Evolutionary conservation across 2,113 vertebrate species (phyloP), one percentile per base, ranked within the genome.

Genomic region (Oostethus manadensis): DNA sequence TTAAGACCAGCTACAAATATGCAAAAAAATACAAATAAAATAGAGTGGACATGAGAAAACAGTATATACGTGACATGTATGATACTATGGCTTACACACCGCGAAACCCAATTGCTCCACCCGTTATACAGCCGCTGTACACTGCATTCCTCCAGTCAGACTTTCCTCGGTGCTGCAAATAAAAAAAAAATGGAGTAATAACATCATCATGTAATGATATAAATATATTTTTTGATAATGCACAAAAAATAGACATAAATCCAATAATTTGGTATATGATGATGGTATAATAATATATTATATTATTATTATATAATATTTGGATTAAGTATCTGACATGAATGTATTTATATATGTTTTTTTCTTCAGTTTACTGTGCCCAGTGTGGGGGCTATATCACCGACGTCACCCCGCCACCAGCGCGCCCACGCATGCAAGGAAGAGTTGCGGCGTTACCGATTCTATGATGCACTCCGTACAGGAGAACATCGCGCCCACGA

Each of bases 121-220:
- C 97, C 0, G 94, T 98, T 48, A 97, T 90, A 82, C 97, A 99
- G 50, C 97, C 97, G 0, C 97, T 96, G 56, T 95, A 92, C 26
- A 98, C 94, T 0, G 93, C 97, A 13, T 99, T 99, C 86, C 95
- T 96, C 95, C 97, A 98, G 81, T 99, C 97, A n/a, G n/a, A 94
- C 61, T 89, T 93, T 2, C 97, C 95, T 63, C 97, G 90, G 73
- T 98, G 93, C 97, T 99, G 68, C 67, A 73, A 66, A 50, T 42
- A 3, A 43, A 68, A 75, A n/a, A n/a, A n/a, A n/a, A n/a, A n/a
- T n/a, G n/a, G n/a, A n/a, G n/a, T n/a, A n/a, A n/a, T n/a, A n/a
- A n/a, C n/a, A n/a, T n/a, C n/a, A n/a, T n/a, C n/a, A n/a, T n/a
- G n/a, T n/a, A n/a, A n/a, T n/a, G n/a, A n/a, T n/a, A n/a, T n/a